Conservation (phyloP, 1,140 invertebrate genomes). For the Drosophila setifemur region DNA sequence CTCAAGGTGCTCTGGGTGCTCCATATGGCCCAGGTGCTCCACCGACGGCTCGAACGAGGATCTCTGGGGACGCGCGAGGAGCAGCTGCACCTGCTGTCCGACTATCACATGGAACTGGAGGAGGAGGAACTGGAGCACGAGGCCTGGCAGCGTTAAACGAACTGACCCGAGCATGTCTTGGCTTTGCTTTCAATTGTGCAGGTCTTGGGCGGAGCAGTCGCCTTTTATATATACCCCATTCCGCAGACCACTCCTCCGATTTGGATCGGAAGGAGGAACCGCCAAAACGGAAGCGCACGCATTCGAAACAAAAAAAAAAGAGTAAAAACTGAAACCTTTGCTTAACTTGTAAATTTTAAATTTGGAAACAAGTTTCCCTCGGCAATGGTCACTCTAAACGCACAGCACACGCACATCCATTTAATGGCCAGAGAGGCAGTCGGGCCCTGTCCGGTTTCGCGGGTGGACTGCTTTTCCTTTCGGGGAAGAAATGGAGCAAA, state of each 20-base stretch:
- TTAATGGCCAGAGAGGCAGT: slow-evolving; percentile 13
- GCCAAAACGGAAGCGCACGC: slow-evolving; percentile 20
- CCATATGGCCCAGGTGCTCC: neutral
- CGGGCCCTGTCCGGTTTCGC: slow-evolving; percentile 13
- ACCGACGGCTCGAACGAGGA: slow-evolving; percentile 35
- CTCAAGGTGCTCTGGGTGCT: neutral
- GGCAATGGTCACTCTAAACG: neutral
- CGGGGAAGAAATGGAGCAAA: slow-evolving; percentile 2
- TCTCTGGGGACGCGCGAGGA: slow-evolving; percentile 39
- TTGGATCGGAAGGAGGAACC: slow-evolving; percentile 18
- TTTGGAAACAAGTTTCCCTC: slow-evolving; percentile 1
- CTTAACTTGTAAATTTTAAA: no score
- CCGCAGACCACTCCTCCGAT: neutral
- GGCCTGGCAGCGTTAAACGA: slow-evolving; percentile 19
- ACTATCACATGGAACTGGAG: neutral
- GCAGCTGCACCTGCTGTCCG: slow-evolving; percentile 34
- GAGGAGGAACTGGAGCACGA: slow-evolving; percentile 6
- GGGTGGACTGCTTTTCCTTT: slow-evolving; percentile 30
- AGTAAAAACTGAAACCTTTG: no score
- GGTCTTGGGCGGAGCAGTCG: slow-evolving; percentile 9
- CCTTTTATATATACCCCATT: slow-evolving; percentile 15
- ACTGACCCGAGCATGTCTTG: slow-evolving; percentile 28
- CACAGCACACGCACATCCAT: neutral
- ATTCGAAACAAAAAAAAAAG: neutral
- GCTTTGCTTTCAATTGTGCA: slow-evolving; percentile 2